Conservation (phyloP, 2,113 vertebrate species). For the Urocolius indicus region DNA sequence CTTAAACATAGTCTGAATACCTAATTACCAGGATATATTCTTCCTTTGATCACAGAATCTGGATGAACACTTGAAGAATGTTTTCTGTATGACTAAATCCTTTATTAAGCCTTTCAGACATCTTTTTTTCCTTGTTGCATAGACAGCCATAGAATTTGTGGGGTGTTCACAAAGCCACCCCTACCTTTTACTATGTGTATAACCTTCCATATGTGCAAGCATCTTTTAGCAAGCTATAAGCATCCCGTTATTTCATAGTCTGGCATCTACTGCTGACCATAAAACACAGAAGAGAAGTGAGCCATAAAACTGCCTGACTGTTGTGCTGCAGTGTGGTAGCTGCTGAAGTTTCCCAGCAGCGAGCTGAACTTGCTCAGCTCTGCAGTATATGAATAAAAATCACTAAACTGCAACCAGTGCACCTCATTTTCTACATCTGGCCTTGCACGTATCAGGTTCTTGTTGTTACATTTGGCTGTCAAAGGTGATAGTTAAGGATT, state of each 20-base stretch:
- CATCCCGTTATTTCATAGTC: background rate
- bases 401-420: background rate
- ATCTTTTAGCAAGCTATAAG: background rate
- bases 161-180: background rate
- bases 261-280: background rate
- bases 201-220: background rate
- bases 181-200: background rate
- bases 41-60: background rate
- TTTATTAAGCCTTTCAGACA: background rate
- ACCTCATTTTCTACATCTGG: background rate
- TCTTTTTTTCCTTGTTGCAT: background rate
- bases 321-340: conserved; percentile 14
- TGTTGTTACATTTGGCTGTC: background rate
- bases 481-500: background rate
- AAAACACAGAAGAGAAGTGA: background rate
- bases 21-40: background rate
- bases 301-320: background rate
- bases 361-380: background rate
- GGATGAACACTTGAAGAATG: background rate
- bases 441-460: background rate
- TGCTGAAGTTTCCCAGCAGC: background rate
- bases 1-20: background rate
- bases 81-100: background rate
- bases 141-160: background rate
- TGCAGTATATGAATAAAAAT: conserved; percentile 24